These are phyloP conservation scores for Ectropis crepuscularia DNA, from an alignment of 2,888 invertebrate genomes.

Conservation along the genomic window DNA sequence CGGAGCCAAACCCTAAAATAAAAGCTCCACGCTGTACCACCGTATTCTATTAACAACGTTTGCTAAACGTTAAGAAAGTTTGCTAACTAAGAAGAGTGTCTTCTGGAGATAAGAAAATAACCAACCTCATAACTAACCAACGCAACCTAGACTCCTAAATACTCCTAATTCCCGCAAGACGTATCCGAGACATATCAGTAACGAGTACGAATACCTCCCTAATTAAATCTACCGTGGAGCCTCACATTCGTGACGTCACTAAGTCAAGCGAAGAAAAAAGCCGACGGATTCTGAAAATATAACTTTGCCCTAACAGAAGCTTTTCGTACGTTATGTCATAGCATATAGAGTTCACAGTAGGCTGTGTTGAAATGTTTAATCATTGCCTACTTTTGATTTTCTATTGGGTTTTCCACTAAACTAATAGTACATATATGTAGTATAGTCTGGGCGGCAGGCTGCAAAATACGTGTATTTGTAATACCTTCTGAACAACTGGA, in stretches of 20 bases:
- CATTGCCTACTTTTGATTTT: too few species aligned
- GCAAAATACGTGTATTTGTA: too few species aligned
- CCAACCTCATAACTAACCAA: conserved; percentile 12
- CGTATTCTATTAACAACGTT: conserved; percentile 1
- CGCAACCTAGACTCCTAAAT: conserved; percentile 18
- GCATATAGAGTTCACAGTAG: conserved; percentile 6
- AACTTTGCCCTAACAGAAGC: conserved; percentile 67
- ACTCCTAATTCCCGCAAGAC: not conserved
- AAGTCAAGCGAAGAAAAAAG: conserved; percentile 66
- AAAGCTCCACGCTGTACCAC: too few species aligned
- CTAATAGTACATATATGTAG: too few species aligned
- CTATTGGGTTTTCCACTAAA: too few species aligned
- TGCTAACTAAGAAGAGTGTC: conserved; percentile 8
- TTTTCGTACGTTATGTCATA: conserved; percentile 63
- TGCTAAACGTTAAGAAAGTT: not conserved
- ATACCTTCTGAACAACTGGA: too few species aligned
- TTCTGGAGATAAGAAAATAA: conserved; percentile 14
- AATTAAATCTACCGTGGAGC: conserved; percentile 57
- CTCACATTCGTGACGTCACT: conserved; percentile 52
- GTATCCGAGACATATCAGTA: conserved; percentile 20
- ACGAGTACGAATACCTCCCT: conserved; percentile 32
- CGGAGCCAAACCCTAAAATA: too few species aligned
- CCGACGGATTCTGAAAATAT: conserved; percentile 71
- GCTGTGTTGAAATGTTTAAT: not conserved
- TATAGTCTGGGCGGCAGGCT: too few species aligned